Evolutionary conservation across 2,888 invertebrate species (phyloP).

Genomic region (Cactoblastis cactorum): DNA sequence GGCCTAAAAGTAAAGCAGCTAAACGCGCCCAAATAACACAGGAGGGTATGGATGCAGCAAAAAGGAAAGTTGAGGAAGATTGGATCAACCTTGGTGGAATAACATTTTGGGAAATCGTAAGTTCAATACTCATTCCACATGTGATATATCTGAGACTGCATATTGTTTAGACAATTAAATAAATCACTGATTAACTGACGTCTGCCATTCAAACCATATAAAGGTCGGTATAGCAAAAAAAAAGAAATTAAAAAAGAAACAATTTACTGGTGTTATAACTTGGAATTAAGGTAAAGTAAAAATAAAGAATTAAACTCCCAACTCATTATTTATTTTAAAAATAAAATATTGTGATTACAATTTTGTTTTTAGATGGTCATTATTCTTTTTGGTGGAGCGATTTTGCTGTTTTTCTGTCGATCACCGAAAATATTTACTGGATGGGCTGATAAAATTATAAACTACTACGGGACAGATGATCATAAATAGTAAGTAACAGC

Average conservation of each 20-base stretch:
- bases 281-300: too few relatives aligned
- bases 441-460: background rate
- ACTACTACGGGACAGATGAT: background rate
- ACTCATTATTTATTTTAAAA: too few relatives aligned
- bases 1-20: slow-evolving; percentile 80
- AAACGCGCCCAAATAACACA: slow-evolving; percentile 69
- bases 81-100: slow-evolving; percentile 44
- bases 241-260: too few relatives aligned
- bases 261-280: too few relatives aligned
- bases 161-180: too few relatives aligned
- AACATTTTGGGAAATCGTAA: slow-evolving; percentile 56
- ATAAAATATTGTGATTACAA: background rate
- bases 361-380: slow-evolving; percentile 51
- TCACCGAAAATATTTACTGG: slow-evolving; percentile 46
- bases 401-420: slow-evolving; percentile 49
- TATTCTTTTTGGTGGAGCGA: slow-evolving; percentile 41
- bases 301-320: too few relatives aligned
- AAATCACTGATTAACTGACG: too few relatives aligned
- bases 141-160: too few relatives aligned
- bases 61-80: slow-evolving; percentile 35
- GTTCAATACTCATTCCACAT: slow-evolving; percentile 17
- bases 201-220: too few relatives aligned
- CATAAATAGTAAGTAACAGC: background rate
- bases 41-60: slow-evolving; percentile 43
- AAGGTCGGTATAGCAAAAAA: too few relatives aligned